Conservation (phyloP, 2,888 invertebrate genomes). For the Hybos culiciformis region DNA sequence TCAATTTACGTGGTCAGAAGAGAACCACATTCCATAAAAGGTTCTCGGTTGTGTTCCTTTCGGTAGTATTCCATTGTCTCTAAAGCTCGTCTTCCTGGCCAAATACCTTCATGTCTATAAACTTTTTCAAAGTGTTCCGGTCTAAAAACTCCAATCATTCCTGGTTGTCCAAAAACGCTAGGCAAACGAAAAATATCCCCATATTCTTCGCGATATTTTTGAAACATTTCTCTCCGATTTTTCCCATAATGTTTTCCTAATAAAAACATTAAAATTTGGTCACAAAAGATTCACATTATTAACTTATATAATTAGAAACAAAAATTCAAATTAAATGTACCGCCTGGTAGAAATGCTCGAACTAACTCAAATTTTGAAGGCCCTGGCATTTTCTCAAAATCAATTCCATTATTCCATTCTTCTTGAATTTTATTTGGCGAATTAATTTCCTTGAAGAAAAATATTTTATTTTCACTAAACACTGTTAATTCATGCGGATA, state of each 20-base stretch:
- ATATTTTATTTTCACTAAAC: too few species aligned
- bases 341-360: conserved; percentile 24
- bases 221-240: not conserved
- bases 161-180: conserved; percentile 18
- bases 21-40: conserved; percentile 16
- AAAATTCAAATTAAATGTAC: too few species aligned
- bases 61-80: conserved; percentile 27
- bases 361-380: conserved; percentile 21
- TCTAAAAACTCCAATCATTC: conserved; percentile 30
- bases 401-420: conserved; percentile 18
- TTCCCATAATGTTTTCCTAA: not conserved
- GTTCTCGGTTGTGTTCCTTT: conserved; percentile 18
- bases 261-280: not conserved
- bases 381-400: conserved; percentile 24
- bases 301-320: not conserved
- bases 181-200: conserved; percentile 28
- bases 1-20: conserved; percentile 16
- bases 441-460: too few species aligned
- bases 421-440: too few species aligned
- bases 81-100: conserved; percentile 28
- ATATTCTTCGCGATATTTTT: conserved; percentile 8
- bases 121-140: conserved; percentile 36
- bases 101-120: conserved; percentile 30
- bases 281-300: not conserved
- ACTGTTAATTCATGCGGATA: too few species aligned